phyloP scores from a whole-genome alignment of 2,888 invertebrate genomes.

The Onthophagus sagittarius region DNA sequence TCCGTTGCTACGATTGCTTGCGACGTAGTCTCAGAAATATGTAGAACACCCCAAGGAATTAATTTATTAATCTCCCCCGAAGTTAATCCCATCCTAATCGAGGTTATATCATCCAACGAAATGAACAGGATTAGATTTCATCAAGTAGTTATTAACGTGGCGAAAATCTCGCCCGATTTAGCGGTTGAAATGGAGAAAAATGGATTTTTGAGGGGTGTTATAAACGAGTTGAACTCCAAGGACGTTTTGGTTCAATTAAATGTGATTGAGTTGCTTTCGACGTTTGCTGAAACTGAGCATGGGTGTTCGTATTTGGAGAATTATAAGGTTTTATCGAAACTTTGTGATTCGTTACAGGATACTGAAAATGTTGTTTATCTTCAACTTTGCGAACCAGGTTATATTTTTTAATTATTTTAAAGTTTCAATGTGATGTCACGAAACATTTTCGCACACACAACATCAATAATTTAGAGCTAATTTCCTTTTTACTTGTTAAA shows the following conservation, averaged over 20 bases:
- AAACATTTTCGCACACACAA: too few relatives aligned
- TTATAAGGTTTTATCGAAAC: constrained; percentile 60
- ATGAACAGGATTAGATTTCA: constrained; percentile 64
- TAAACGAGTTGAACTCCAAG: constrained; percentile 62
- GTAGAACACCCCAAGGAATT: constrained; percentile 48
- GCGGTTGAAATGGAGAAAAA: constrained; percentile 58
- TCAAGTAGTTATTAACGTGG: constrained; percentile 62
- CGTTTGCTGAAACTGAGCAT: constrained; percentile 65
- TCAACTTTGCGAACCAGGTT: constrained; percentile 67
- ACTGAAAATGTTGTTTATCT: constrained; percentile 60
- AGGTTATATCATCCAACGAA: constrained; percentile 56
- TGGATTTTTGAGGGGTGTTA: constrained; percentile 63
- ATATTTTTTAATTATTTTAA: too few relatives aligned
- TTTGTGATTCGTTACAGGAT: constrained; percentile 61
- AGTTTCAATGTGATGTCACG: too few relatives aligned
- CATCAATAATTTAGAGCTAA: too few relatives aligned
- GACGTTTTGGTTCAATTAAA: constrained; percentile 79
- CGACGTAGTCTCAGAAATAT: constrained; percentile 53
- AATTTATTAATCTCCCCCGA: constrained; percentile 53
- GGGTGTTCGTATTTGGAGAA: constrained; percentile 71
- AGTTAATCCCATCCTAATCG: constrained; percentile 55
- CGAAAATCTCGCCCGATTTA: constrained; percentile 56
- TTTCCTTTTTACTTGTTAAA: too few relatives aligned
- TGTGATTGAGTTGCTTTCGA: constrained; percentile 71
- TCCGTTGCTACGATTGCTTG: constrained; percentile 59